These are phyloP conservation scores for Acromyrmex charruanus DNA, from an alignment of 1,140 invertebrate genomes.

Conservation along the genomic window DNA sequence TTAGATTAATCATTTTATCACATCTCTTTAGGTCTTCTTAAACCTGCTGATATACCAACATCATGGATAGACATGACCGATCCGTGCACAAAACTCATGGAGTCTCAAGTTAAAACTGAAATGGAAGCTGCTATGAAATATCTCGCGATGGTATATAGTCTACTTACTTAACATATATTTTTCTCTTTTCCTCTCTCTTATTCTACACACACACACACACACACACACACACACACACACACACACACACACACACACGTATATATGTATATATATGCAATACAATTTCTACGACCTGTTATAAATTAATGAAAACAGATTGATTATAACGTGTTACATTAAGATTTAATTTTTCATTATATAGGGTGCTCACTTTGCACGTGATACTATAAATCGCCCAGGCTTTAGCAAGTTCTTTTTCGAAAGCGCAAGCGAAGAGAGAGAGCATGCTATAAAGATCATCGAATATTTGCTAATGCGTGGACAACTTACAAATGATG, in stretches of 20 bases:
- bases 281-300: background rate
- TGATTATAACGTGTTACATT: background rate
- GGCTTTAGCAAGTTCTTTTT: conserved; percentile 97
- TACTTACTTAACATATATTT: conserved; percentile 12
- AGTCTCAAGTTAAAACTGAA: conserved; percentile 92
- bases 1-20: conserved; percentile 5
- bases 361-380: conserved; percentile 93
- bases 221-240: background rate
- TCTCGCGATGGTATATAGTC: conserved; percentile 90
- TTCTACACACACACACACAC: background rate
- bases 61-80: conserved; percentile 90
- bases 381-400: conserved; percentile 92
- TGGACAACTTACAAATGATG: conserved; percentile 90
- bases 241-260: background rate
- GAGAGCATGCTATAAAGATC: conserved; percentile 95
- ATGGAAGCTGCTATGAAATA: conserved; percentile 93
- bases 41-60: conserved; percentile 84
- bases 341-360: background rate
- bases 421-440: conserved; percentile 94
- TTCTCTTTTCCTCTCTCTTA: background rate
- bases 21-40: conserved; percentile 82
- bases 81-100: conserved; percentile 88
- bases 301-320: background rate
- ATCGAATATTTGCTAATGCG: conserved; percentile 96
- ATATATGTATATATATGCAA: too few species aligned